Percentiles rank a stretch among this genome's conserved stretches.
Evolutionary conservation across 2,113 vertebrate genomes (phyloP).

Genomic region (Blennius ocellaris): DNA sequence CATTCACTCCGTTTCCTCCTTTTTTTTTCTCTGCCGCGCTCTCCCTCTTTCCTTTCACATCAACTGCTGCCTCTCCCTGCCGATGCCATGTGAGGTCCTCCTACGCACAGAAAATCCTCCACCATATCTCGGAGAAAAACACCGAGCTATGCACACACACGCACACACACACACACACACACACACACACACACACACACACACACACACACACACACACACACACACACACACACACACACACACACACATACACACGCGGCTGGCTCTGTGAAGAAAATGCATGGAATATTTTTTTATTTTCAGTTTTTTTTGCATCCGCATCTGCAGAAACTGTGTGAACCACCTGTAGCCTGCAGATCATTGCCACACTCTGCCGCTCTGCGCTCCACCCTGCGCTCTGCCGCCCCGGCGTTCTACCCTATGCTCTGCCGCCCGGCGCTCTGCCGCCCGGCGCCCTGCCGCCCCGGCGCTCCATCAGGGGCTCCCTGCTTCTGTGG

Average conservation of each 20-base stretch:
- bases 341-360: conserved; percentile 66
- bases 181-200: no score
- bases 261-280: no score
- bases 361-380: neutral
- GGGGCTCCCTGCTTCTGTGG: conserved; percentile 4
- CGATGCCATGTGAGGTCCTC: conserved; percentile 76
- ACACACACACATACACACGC: neutral
- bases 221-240: conserved; percentile 11
- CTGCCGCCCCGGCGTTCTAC: neutral
- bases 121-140: conserved; percentile 38
- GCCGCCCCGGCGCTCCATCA: neutral
- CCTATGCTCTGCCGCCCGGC: conserved; percentile 4
- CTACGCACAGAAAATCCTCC: conserved; percentile 71
- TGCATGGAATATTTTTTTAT: no score
- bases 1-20: conserved; percentile 23
- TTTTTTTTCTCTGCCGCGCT: conserved; percentile 6
- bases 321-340: neutral
- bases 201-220: conserved; percentile 12
- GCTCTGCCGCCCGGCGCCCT: neutral
- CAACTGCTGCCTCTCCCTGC: conserved; percentile 57
- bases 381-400: no score
- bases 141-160: conserved; percentile 46
- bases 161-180: neutral
- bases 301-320: neutral
- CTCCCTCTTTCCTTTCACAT: conserved; percentile 5